Base-by-base conservation (phyloP, 2,888 invertebrate species). In the Chrysotoxum bicinctum region DNA sequence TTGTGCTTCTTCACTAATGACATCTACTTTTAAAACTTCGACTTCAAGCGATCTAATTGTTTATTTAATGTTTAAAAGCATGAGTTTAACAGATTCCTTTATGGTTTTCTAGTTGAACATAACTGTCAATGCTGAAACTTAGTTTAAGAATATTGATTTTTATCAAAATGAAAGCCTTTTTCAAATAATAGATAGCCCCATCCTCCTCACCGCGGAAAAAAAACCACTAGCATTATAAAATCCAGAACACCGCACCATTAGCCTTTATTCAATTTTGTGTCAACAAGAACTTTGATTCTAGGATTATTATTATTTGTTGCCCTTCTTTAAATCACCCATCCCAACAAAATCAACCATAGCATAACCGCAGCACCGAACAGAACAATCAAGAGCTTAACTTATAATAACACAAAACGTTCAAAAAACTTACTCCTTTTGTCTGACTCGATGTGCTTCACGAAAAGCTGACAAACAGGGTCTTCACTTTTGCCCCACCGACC, bases 211-310 rank as follows among this genome's bases (percentile, higher is more conserved):
- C n/a, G n/a, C 2, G 32, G 10, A 32, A 32, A 26, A 56, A 35
- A 56, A 58, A 58, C 48, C 56, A n/a, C 40, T 30, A 76, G 58
- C 50, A 69, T 69, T 62, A 16, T 16, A 14, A 16, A 50, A 58
- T 70, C 10, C 43, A 70, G 26, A 43, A 40, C 16, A 32, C 32
- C 62, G 70, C 45, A 12, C 45, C 62, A 70, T 70, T 62, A 70
- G 62, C 70, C 62, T 19, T 70, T 62, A 62, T 77, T 74, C 26
- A 54, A 62, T 74, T 69, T 54, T 69, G 8, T 54, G 52, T 68
- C 68, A 80, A 74, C 74, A 72, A 40, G 40, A 66, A 73, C 32
- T 60, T 73, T 45, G 43, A 64, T 64, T 73, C 52, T 40, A 32
- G 64, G 32, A 50, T 62, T 40, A 43, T 45, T 19, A 43, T 68